phyloP scores from a whole-genome alignment of 2,888 invertebrate genomes.

The Dendrolimus houi region DNA sequence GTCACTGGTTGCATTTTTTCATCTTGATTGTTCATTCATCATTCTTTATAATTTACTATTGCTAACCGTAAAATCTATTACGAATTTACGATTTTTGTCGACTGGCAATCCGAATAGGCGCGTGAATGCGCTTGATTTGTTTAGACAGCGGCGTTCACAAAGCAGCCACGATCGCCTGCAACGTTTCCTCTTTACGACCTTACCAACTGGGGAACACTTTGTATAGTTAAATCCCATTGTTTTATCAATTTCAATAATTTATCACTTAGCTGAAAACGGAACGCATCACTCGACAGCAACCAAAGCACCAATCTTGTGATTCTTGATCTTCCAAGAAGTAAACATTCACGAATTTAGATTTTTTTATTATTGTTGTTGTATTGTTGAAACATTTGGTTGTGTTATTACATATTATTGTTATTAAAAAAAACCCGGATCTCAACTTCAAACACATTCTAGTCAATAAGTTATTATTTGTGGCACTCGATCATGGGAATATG shows the following conservation, averaged over 20 bases:
- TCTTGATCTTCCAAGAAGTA: constrained; percentile 41
- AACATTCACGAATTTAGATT: constrained; percentile 25
- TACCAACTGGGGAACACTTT: constrained; percentile 68
- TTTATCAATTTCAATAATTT: constrained; percentile 75
- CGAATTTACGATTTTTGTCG: neutral
- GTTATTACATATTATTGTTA: neutral
- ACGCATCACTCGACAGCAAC: constrained; percentile 53
- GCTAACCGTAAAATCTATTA: too few relatives aligned
- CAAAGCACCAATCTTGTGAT: constrained; percentile 35
- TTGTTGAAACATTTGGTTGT: neutral
- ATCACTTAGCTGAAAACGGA: constrained; percentile 57
- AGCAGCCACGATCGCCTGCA: constrained; percentile 51
- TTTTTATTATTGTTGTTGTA: constrained; percentile 14
- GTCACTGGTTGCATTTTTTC: too few relatives aligned
- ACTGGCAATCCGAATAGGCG: constrained; percentile 8
- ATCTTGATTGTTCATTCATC: too few relatives aligned
- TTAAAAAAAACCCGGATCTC: neutral
- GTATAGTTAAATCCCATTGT: constrained; percentile 59
- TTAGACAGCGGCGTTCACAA: constrained; percentile 66
- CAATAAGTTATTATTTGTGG: neutral
- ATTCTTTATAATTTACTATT: too few relatives aligned
- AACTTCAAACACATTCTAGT: neutral
- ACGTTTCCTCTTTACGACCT: constrained; percentile 67
- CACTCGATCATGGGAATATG: neutral
- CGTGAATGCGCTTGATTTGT: constrained; percentile 50